Evolutionary conservation across 2,888 invertebrate genomes (phyloP).

Genomic region (Hecatera dysodea): DNA sequence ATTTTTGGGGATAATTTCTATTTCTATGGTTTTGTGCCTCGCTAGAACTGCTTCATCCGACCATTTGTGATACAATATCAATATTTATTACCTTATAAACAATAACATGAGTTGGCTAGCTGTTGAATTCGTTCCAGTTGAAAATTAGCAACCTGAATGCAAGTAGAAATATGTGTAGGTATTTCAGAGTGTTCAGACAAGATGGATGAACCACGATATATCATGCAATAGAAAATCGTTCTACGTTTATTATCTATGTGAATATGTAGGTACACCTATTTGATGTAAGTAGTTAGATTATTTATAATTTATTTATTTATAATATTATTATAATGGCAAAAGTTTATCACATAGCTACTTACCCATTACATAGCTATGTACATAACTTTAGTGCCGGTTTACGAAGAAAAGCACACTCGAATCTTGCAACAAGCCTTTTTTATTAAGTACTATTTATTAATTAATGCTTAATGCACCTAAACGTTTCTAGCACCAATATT

Average conservation of each 20-base stretch:
- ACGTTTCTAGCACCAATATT: conserved; percentile 1
- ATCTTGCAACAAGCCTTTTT: not conserved
- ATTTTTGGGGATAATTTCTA: too few species aligned
- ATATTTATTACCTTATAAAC: not conserved
- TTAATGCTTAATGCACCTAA: not conserved
- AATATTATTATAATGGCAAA: not conserved
- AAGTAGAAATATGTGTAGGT: not conserved
- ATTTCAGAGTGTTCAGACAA: not conserved
- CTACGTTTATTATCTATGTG: not conserved
- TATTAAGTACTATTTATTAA: not conserved
- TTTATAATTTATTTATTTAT: too few species aligned
- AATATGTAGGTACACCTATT: not conserved
- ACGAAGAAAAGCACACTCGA: not conserved
- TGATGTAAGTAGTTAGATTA: too few species aligned
- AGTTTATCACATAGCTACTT: not conserved
- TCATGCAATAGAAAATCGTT: not conserved
- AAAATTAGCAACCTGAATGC: not conserved
- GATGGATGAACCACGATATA: not conserved
- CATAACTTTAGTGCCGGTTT: not conserved
- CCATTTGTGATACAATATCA: not conserved
- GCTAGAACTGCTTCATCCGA: not conserved
- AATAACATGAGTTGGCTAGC: not conserved
- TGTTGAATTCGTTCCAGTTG: not conserved
- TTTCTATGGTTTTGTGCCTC: not conserved
- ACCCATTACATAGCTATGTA: not conserved